A percentile compares a stretch with the other conserved stretches of the same genome.
phyloP scores from a whole-genome alignment of 2,888 invertebrate species.

The Rhagophthalmus giganteus region DNA sequence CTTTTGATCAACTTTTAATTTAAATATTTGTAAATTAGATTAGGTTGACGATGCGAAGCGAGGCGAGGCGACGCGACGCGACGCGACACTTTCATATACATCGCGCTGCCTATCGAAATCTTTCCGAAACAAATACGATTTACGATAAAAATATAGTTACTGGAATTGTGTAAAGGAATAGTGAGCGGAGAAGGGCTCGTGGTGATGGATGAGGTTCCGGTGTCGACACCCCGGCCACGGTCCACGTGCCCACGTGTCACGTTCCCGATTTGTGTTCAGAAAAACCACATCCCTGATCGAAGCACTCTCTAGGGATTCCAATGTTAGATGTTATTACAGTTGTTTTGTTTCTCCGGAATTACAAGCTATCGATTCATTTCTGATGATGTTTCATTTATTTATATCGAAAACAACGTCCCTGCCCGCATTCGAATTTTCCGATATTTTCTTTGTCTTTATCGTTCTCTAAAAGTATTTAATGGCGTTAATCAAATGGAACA shows the following conservation, averaged over 20 bases:
- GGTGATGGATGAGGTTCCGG: constrained; percentile 50
- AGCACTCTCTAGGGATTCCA: constrained; percentile 48
- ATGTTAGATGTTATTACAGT: constrained; percentile 54
- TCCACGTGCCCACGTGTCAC: constrained; percentile 52
- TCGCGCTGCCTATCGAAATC: no score
- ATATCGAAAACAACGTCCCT: constrained; percentile 9
- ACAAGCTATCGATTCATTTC: constrained; percentile 35
- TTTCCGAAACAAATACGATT: constrained; percentile 10
- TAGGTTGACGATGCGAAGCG: no score
- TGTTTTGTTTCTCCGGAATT: constrained; percentile 51
- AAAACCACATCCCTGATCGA: constrained; percentile 48
- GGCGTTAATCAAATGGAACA: no score
- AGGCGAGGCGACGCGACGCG: no score
- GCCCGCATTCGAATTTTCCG: no score
- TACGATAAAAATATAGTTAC: constrained; percentile 20
- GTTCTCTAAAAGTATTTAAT: no score
- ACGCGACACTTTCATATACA: no score
- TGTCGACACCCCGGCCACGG: constrained; percentile 45
- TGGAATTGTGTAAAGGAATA: constrained; percentile 22
- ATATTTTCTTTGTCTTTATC: no score
- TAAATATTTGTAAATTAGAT: no score
- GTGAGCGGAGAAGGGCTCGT: constrained; percentile 15
- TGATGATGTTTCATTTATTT: constrained; percentile 25
- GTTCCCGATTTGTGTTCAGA: constrained; percentile 53
- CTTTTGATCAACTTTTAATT: no score